Evolutionary conservation across 2,888 invertebrate species (phyloP).

Genomic region (Hemaris fuciformis): DNA sequence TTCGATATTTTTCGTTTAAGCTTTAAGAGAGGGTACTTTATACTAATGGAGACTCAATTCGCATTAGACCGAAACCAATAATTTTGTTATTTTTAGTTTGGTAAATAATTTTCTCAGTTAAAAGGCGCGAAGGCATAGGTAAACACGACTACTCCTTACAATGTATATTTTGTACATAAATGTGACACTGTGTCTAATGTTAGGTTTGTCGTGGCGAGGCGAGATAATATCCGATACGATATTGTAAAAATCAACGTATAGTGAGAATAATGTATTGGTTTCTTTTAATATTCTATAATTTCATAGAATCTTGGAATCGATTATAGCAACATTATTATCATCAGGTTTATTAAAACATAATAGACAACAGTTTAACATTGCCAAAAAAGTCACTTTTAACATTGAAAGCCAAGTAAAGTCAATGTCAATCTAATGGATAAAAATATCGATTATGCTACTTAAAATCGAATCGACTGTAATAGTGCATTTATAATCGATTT

Average conservation of each 20-base stretch:
- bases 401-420: no score
- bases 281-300: background rate
- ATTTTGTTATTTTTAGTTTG: background rate
- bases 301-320: background rate
- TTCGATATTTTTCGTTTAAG: no score
- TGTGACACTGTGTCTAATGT: constrained; percentile 21
- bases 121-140: background rate
- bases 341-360: background rate
- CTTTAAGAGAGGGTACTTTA: no score
- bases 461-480: background rate
- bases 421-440: no score
- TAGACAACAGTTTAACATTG: no score
- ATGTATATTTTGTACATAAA: constrained; percentile 28
- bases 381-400: no score
- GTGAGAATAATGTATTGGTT: background rate
- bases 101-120: background rate
- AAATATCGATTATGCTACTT: background rate
- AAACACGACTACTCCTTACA: constrained; percentile 16
- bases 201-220: constrained; percentile 15
- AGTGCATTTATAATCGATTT: background rate
- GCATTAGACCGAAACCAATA: background rate
- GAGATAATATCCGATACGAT: background rate
- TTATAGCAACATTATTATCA: background rate
- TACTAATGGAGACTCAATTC: no score
- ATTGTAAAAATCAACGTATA: background rate